Evolutionary conservation across 2,113 vertebrate genomes (phyloP), one percentile per base, ranked within the genome.

Genomic region (Pantherophis guttatus): DNA sequence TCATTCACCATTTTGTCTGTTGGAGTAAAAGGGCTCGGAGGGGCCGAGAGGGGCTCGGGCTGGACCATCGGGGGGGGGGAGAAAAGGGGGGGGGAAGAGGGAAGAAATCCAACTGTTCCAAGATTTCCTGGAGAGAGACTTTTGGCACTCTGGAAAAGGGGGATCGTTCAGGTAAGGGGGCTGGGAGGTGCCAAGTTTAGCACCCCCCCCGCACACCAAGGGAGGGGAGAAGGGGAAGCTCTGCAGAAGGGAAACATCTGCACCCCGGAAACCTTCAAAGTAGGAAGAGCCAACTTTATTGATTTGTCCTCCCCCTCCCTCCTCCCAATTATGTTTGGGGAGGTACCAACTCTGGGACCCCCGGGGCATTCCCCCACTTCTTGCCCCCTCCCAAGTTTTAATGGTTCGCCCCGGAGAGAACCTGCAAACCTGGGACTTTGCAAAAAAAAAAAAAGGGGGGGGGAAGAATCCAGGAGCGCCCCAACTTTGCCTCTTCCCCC

Each of bases 1-100:
- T 99, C 98, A 99, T 99, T 99, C 98, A 99, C 98, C 98, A 99
- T 99, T 99, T 99, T 99, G 98, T 98, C 98, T 98, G 98, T 98
- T 99, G 98, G 98, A 99, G 98, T 98, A 98, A 98, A 98, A 98
- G 93, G 97, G 96, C 96, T 96, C 96, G 92, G 96, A 97, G 97
- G 96, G 96, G 96, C 92, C 89, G 97, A 97, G 96, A 96, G 96
- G 97, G 90, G 97, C 93, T 92, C 93, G 93, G 96, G 96, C 81
- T 92, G 91, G 88, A 94, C 91, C 93, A 92, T 92, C 93, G 26
- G 2, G 94, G 94, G 95, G 91, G 92, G 94, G 91, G 94, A 95
- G 95, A 94, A 86, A 95, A 91, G 96, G 96, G 90, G 95, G 91
- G 5, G 39, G 0, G 1, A 44, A 44, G 44, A 70, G 62, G 62